These are phyloP conservation scores for Drosophila ezoana DNA, from an alignment of 2,888 invertebrate genomes.

Conservation along the genomic window DNA sequence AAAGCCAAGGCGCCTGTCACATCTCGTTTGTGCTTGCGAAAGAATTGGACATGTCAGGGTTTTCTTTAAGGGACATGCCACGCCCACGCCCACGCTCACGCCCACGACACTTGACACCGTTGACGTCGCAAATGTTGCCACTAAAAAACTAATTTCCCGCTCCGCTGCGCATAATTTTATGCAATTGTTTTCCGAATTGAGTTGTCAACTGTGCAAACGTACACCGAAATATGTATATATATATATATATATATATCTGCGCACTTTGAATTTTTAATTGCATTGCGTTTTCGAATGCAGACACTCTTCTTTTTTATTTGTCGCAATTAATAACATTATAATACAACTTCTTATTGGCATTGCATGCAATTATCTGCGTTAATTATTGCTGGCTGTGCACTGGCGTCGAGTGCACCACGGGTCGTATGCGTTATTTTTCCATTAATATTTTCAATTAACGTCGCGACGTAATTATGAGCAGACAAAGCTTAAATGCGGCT, in stretches of 20 bases:
- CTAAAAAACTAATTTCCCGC: slow-evolving; percentile 77
- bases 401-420: slow-evolving; percentile 15
- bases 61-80: neutral
- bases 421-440: slow-evolving; percentile 26
- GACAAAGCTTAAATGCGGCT: neutral
- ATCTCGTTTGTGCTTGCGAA: slow-evolving; percentile 21
- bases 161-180: slow-evolving; percentile 73
- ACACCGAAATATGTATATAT: neutral
- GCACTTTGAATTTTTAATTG: slow-evolving; percentile 20
- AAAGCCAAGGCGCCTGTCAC: slow-evolving; percentile 23
- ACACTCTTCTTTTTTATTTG: neutral
- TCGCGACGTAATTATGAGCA: neutral
- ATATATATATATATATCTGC: neutral
- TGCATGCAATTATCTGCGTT: slow-evolving; percentile 29
- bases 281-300: slow-evolving; percentile 15
- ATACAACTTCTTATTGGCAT: slow-evolving; percentile 18
- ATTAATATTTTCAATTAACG: slow-evolving; percentile 25
- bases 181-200: slow-evolving; percentile 73
- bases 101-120: slow-evolving; percentile 43
- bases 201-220: slow-evolving; percentile 27
- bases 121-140: slow-evolving; percentile 52
- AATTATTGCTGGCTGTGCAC: slow-evolving; percentile 26
- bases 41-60: neutral
- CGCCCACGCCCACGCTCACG: slow-evolving; percentile 1
- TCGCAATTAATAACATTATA: slow-evolving; percentile 18